Evolutionary conservation across 2,797 vertebrate genomes (phyloP).

Genomic region (Mergus octosetaceus): DNA sequence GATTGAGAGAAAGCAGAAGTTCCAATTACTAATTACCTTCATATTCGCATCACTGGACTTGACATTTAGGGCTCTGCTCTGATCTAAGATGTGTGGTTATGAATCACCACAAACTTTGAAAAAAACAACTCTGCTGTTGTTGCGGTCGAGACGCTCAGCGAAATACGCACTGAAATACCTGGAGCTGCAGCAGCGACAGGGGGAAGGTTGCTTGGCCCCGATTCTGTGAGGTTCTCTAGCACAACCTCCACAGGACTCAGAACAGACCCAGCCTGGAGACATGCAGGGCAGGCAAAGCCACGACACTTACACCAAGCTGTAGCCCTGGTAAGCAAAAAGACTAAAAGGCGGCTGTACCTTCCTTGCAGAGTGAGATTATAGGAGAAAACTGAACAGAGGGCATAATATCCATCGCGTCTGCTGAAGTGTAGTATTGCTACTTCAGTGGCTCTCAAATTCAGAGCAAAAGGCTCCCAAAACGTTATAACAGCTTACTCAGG

Average conservation of each 20-base stretch:
- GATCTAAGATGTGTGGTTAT: slow-evolving; percentile 2
- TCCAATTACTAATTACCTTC: slow-evolving; percentile 31
- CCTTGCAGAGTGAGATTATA: neutral
- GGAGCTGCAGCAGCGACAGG: neutral
- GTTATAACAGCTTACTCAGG: neutral
- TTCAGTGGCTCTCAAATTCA: neutral
- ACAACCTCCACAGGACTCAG: neutral
- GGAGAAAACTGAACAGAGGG: neutral
- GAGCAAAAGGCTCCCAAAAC: neutral
- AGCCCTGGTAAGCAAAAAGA: neutral
- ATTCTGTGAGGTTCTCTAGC: neutral
- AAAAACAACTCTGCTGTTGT: neutral
- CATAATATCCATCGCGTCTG: neutral
- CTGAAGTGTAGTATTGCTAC: neutral
- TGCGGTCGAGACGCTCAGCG: neutral
- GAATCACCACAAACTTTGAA: slow-evolving; percentile 36
- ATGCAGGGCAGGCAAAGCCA: neutral
- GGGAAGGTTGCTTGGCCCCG: neutral
- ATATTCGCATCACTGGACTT: neutral
- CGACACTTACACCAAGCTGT: neutral
- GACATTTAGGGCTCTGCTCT: slow-evolving; percentile 25
- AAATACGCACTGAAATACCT: slow-evolving; percentile 11
- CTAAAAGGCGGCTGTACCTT: neutral
- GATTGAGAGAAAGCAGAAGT: slow-evolving; percentile 32
- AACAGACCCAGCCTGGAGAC: neutral